phyloP scores from a whole-genome alignment of 2,888 invertebrate species.

The Phoronis australis region DNA sequence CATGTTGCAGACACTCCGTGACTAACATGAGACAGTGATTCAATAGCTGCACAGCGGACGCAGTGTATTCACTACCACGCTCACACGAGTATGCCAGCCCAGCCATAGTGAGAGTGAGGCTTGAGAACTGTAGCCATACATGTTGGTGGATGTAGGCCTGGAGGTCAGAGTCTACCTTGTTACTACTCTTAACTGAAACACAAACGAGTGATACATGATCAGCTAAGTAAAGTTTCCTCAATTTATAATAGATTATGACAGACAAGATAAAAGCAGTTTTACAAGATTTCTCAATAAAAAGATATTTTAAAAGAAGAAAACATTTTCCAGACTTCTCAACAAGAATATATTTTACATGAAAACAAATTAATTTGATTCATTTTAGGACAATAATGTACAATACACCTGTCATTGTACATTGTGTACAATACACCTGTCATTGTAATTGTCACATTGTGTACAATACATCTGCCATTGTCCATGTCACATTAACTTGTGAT shows the following conservation, averaged over 20 bases:
- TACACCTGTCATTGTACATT: no score
- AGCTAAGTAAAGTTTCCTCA: neutral
- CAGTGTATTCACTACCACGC: constrained; percentile 22
- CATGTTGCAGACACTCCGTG: constrained; percentile 24
- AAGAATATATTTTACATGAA: no score
- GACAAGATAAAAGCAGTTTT: no score
- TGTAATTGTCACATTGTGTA: no score
- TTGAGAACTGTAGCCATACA: constrained; percentile 45
- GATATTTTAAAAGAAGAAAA: neutral
- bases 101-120: constrained; percentile 40
- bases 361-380: no score
- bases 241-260: neutral
- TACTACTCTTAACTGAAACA: constrained; percentile 33
- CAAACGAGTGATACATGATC: neutral
- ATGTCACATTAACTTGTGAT: no score
- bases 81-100: no score
- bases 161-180: constrained; percentile 38
- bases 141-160: constrained; percentile 50
- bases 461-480: no score
- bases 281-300: no score
- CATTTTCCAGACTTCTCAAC: neutral
- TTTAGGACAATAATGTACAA: no score
- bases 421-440: no score
- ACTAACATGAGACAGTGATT: neutral
- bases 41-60: neutral